Conservation (phyloP, 2,888 invertebrate genomes). For the Drosophila subsilvestris region DNA sequence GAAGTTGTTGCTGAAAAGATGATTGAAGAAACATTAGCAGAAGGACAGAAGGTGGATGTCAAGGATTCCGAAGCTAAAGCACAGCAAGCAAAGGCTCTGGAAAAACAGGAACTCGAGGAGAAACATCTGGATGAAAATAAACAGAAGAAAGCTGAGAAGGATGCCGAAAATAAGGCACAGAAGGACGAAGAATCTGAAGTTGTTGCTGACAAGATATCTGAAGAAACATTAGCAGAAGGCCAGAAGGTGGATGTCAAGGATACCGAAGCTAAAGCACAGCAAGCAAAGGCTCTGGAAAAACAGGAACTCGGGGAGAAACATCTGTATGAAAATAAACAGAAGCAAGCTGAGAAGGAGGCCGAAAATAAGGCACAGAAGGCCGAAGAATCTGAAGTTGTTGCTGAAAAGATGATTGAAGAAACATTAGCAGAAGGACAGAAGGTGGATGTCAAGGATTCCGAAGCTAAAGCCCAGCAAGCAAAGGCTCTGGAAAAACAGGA, state of each 20-base stretch:
- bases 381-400: conserved; percentile 19
- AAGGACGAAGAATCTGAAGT: conserved; percentile 21
- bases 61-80: conserved; percentile 13
- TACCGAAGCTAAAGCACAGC: neutral
- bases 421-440: neutral
- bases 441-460: conserved; percentile 17
- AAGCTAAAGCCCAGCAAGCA: conserved; percentile 38
- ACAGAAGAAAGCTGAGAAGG: conserved; percentile 2
- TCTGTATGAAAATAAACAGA: neutral
- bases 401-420: conserved; percentile 12
- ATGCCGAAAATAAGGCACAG: neutral
- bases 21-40: conserved; percentile 23
- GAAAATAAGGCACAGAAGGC: conserved; percentile 6
- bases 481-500: conserved; percentile 21
- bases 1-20: conserved; percentile 53
- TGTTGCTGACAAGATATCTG: conserved; percentile 3
- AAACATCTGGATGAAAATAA: conserved; percentile 3
- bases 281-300: conserved; percentile 2
- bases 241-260: conserved; percentile 6
- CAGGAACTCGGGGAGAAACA: conserved; percentile 11
- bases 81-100: neutral
- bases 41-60: conserved; percentile 5
- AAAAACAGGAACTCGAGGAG: conserved; percentile 5
- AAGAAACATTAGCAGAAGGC: conserved; percentile 32
- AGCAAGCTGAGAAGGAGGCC: conserved; percentile 1